phyloP scores from a whole-genome alignment of 2,113 vertebrate species.

The Chauna torquata region DNA sequence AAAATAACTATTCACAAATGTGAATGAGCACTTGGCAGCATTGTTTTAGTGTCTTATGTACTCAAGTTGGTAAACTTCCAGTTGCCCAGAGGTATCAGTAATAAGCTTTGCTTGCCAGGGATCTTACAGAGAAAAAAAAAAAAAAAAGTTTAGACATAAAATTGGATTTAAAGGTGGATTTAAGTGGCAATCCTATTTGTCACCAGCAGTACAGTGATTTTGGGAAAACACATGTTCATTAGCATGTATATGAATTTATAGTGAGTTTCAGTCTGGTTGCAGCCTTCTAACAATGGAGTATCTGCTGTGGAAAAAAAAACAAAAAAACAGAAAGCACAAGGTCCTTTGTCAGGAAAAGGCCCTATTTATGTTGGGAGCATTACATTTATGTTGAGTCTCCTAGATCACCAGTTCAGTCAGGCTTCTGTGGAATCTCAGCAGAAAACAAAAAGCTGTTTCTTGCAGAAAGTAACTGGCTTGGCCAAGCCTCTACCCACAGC shows the following conservation, averaged over 20 bases:
- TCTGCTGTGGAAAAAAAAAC: background rate
- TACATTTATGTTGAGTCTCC: background rate
- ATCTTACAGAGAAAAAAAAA: background rate
- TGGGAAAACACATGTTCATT: background rate
- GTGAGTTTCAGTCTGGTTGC: background rate
- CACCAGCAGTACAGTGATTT: background rate
- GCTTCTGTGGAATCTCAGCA: background rate
- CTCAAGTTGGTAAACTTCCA: background rate
- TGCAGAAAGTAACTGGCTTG: background rate
- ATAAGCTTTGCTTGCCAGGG: background rate
- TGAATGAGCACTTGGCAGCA: background rate
- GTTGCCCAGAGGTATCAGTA: background rate
- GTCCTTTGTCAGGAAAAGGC: background rate
- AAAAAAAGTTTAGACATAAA: background rate
- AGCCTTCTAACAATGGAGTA: background rate
- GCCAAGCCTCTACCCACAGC: background rate
- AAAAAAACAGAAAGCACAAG: accelerated
- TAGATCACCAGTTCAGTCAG: background rate
- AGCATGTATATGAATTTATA: background rate
- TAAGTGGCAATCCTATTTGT: background rate
- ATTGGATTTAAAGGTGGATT: background rate
- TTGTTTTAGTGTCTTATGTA: background rate
- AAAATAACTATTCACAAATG: background rate
- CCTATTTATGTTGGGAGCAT: background rate
- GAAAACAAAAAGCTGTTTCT: background rate